phyloP scores from a whole-genome alignment of 2,888 invertebrate species.

The Aphodius granarius region DNA sequence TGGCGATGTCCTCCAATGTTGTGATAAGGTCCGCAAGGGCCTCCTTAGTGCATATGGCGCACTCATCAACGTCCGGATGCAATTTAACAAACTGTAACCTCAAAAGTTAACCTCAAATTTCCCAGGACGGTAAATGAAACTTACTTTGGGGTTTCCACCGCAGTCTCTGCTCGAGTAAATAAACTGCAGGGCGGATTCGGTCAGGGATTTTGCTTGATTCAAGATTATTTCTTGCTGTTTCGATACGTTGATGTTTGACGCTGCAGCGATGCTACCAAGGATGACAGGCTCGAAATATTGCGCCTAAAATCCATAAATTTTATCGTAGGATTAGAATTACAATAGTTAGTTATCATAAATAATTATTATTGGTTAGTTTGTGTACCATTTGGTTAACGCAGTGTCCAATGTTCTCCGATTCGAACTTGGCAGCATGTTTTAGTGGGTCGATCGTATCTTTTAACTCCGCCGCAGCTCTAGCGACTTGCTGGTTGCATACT shows the following conservation, averaged over 20 bases:
- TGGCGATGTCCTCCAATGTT: slow-evolving; percentile 79
- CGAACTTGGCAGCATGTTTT: slow-evolving; percentile 80
- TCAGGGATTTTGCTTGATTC: slow-evolving; percentile 91
- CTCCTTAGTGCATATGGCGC: slow-evolving; percentile 73
- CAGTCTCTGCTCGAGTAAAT: slow-evolving; percentile 84
- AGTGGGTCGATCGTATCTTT: slow-evolving; percentile 85
- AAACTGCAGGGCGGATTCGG: slow-evolving; percentile 88
- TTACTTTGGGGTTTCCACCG: slow-evolving; percentile 88
- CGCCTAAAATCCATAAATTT: slow-evolving; percentile 51
- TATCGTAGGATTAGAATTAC: too few relatives aligned
- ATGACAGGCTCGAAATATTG: slow-evolving; percentile 87
- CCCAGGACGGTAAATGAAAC: slow-evolving; percentile 2
- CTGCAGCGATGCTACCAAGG: slow-evolving; percentile 80
- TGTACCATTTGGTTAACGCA: slow-evolving; percentile 73
- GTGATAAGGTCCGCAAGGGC: slow-evolving; percentile 80
- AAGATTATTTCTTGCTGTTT: slow-evolving; percentile 84
- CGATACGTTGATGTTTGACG: slow-evolving; percentile 86
- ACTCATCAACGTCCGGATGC: slow-evolving; percentile 84
- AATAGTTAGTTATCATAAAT: background rate
- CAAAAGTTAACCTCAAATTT: slow-evolving; percentile 12
- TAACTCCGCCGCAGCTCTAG: slow-evolving; percentile 74
- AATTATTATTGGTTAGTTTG: background rate
- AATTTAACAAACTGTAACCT: slow-evolving; percentile 67
- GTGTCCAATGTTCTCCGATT: slow-evolving; percentile 93
- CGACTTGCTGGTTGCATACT: slow-evolving; percentile 55